Percentiles rank a stretch among this genome's conserved stretches.
Conservation (phyloP, 1,140 invertebrate genomes). For the Halictus rubicundus region DNA sequence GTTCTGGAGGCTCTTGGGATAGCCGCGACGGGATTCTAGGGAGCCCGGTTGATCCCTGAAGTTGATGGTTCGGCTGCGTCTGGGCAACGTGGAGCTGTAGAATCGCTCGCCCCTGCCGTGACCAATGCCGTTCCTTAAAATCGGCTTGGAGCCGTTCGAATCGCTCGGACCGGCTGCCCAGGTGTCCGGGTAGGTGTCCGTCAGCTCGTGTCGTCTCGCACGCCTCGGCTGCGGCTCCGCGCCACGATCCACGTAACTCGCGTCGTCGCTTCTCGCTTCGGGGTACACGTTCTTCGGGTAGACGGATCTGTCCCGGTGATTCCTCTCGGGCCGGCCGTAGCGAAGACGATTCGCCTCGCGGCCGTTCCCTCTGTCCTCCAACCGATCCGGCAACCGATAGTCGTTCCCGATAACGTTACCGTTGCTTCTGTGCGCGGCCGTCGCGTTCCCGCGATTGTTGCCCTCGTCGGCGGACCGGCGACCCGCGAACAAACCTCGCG, state of each 20-base stretch:
- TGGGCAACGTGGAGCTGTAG: slow-evolving; percentile 65
- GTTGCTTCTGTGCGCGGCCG: background rate
- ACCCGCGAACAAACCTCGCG: slow-evolving; percentile 50
- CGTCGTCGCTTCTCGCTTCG: background rate
- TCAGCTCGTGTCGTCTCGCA: slow-evolving; percentile 24
- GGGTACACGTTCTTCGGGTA: slow-evolving; percentile 28
- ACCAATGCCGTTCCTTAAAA: slow-evolving; percentile 50
- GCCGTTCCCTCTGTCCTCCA: background rate
- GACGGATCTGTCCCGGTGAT: slow-evolving; percentile 10
- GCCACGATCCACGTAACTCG: slow-evolving; percentile 30
- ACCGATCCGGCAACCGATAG: background rate
- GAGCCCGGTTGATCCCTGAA: slow-evolving; percentile 62
- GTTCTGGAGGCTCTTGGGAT: slow-evolving; percentile 74
- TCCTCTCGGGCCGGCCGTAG: background rate
- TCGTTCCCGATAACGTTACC: slow-evolving; percentile 37
- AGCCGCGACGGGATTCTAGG: slow-evolving; percentile 54
- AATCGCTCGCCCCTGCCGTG: slow-evolving; percentile 32
- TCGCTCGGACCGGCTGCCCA: slow-evolving; percentile 2
- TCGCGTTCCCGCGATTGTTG: background rate
- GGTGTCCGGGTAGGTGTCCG: slow-evolving; percentile 2
- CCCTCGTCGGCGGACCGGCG: slow-evolving; percentile 43
- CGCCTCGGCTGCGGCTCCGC: slow-evolving; percentile 17
- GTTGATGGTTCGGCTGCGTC: slow-evolving; percentile 61
- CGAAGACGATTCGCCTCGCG: background rate
- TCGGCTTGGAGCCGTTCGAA: slow-evolving; percentile 41